phyloP scores from a whole-genome alignment of 2,888 invertebrate genomes.

The Napeogenes inachia region DNA sequence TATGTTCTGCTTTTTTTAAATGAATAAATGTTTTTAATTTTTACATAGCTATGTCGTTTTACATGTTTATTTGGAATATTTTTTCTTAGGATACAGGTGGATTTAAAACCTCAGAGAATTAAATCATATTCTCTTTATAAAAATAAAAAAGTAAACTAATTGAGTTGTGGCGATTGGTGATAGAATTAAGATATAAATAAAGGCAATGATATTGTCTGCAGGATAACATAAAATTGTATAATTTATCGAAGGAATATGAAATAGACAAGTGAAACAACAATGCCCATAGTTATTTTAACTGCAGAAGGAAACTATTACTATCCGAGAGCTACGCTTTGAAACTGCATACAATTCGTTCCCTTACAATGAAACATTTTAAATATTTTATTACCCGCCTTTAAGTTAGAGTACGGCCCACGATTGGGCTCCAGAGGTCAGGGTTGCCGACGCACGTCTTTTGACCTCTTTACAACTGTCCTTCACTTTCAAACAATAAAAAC shows the following conservation, averaged over 20 bases:
- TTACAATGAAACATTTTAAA: slow-evolving; percentile 35
- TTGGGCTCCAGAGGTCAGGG: slow-evolving; percentile 70
- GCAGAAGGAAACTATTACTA: slow-evolving; percentile 42
- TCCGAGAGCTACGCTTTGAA: slow-evolving; percentile 39
- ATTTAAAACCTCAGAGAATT: too few species aligned
- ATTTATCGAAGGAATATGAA: slow-evolving; percentile 27
- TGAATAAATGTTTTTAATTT: neutral
- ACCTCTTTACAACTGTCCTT: slow-evolving; percentile 55
- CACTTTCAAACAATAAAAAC: slow-evolving; percentile 42
- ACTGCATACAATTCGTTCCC: slow-evolving; percentile 36
- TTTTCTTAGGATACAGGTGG: too few species aligned
- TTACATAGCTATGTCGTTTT: too few species aligned
- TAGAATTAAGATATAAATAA: neutral
- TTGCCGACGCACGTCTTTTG: slow-evolving; percentile 74
- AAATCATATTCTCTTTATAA: too few species aligned
- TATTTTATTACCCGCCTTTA: slow-evolving; percentile 34
- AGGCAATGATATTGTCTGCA: slow-evolving; percentile 8
- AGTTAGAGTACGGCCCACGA: slow-evolving; percentile 59
- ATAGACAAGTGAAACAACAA: slow-evolving; percentile 40
- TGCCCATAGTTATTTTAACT: slow-evolving; percentile 45
- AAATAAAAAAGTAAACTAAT: too few species aligned
- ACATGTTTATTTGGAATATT: too few species aligned
- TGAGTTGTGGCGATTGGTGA: too few species aligned
- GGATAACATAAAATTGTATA: slow-evolving; percentile 22
- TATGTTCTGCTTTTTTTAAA: slow-evolving; percentile 14